Percentiles rank a stretch among this genome's conserved stretches.
These are phyloP conservation scores for Thunnus maccoyii DNA, from an alignment of 2,113 vertebrate genomes.

Conservation along the genomic window DNA sequence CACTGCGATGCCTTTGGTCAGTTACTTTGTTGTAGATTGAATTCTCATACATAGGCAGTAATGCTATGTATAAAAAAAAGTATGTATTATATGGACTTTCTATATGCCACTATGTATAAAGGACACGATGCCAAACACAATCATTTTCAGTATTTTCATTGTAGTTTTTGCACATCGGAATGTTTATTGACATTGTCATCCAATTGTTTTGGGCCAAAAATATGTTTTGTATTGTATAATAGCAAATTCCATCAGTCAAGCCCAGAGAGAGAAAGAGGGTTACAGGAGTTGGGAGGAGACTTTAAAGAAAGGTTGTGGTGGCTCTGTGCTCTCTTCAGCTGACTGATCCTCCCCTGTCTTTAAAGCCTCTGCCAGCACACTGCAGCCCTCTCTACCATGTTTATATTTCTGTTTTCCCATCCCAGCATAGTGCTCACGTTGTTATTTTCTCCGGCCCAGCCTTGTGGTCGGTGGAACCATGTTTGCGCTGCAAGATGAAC, in stretches of 20 bases:
- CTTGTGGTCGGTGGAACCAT: constrained; percentile 67
- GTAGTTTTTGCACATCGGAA: background rate
- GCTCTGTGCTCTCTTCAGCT: constrained; percentile 34
- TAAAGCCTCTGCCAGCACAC: constrained; percentile 43
- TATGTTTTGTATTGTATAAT: background rate
- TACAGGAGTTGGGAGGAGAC: constrained; percentile 37
- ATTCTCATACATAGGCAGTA: background rate
- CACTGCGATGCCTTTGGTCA: constrained; percentile 2
- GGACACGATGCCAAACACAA: background rate
- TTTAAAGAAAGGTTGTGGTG: constrained; percentile 37
- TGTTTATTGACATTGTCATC: background rate
- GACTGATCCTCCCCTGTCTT: constrained; percentile 52
- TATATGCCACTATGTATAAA: background rate
- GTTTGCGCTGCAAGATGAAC: constrained; percentile 57
- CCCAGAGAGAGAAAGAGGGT: background rate
- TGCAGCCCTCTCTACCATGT: constrained; percentile 51
- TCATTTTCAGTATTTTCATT: background rate
- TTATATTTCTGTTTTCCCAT: constrained; percentile 65
- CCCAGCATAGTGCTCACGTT: constrained; percentile 56
- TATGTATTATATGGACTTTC: too few relatives aligned
- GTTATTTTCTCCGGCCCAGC: constrained; percentile 73
- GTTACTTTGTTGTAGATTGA: background rate
- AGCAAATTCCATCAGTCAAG: background rate
- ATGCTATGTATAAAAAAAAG: too few relatives aligned
- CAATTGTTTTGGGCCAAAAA: background rate